Evolutionary conservation across 2,113 vertebrate genomes (phyloP).

Genomic region (Xenus cinereus): DNA sequence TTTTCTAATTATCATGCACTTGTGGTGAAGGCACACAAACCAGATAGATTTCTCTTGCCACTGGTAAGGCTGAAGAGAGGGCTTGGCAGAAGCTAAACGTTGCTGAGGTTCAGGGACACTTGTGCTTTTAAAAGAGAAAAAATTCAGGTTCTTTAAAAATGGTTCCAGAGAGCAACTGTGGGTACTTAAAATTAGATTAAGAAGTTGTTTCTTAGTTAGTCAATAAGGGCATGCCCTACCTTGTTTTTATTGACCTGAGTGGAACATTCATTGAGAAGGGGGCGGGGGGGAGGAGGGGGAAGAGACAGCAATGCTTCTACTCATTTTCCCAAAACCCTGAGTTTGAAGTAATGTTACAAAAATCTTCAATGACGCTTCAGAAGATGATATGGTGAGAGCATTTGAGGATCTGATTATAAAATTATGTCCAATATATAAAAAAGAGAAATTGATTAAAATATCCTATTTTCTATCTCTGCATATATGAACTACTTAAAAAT

Average conservation of each 20-base stretch:
- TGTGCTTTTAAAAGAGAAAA: neutral
- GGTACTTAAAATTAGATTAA: neutral
- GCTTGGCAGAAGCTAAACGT: neutral
- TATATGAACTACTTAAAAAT: neutral
- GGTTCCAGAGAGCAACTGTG: neutral
- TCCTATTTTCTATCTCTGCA: neutral
- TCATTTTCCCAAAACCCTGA: neutral
- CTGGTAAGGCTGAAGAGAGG: neutral
- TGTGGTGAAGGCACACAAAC: neutral
- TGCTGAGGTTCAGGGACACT: neutral
- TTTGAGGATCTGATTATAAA: neutral
- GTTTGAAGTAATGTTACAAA: neutral
- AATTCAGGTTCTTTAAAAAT: neutral
- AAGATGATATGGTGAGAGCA: rapidly evolving
- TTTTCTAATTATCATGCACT: neutral
- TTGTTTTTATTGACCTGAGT: neutral
- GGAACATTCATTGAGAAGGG: neutral
- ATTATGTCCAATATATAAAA: neutral
- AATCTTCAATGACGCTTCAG: neutral
- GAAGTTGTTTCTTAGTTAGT: neutral
- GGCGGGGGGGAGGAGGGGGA: too few relatives aligned
- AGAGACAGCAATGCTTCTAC: neutral
- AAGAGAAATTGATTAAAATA: neutral
- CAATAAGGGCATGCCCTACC: neutral
- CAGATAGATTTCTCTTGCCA: neutral